Base-by-base conservation (phyloP, 2,113 vertebrate genomes). In the Cynopterus brachyotis region DNA sequence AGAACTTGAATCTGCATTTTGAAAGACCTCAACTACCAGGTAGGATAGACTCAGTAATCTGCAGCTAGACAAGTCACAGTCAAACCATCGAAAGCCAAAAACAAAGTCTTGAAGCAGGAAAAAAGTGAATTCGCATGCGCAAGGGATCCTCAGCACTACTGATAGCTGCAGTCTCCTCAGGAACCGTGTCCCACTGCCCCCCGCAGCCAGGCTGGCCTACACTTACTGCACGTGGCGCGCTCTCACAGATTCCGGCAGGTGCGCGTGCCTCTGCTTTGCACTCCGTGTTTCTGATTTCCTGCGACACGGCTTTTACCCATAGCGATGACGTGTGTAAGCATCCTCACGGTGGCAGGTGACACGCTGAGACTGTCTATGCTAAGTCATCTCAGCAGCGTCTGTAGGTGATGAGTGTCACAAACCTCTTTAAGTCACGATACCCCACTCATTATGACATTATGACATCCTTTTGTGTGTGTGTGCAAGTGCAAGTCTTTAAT, bases 401-500 rank as follows among this genome's bases (percentile, higher is more conserved):
- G 1, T 20, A 75, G 78, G 35, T 67, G 75, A 60, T 37, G 20
- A 42, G 13, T 85, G 50, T 93, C 82, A 89, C 37, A 81, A 92
- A 73, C 62, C 53, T 50, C 15, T 84, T 47, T 59, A 73, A 73
- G 67, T 67, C 82, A 84, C 70, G 45, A 57, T 28, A 37, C 40
- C 22, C 83, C n/a, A 70, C 45, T 59, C 50, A 53, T 50, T 16
- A 4, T 16, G 50, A 16, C 50, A 30, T 62, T 47, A 6, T 32
- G 64, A 66, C 67, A 67, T 35, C 47, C 67, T 89, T 78, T 66
- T 81, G 15, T 89, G 30, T 60, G 47, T 92, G n/a, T n/a, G n/a
- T n/a, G n/a, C n/a, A n/a, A n/a, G 2, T 96, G 64, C 82, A 70
- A 76, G 81, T 97, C 96, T 97, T 98, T 91, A 94, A 86, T 96